These are phyloP conservation scores for Quadroppia sp. DNA, from an alignment of 2,888 invertebrate genomes.

Conservation along the genomic window DNA sequence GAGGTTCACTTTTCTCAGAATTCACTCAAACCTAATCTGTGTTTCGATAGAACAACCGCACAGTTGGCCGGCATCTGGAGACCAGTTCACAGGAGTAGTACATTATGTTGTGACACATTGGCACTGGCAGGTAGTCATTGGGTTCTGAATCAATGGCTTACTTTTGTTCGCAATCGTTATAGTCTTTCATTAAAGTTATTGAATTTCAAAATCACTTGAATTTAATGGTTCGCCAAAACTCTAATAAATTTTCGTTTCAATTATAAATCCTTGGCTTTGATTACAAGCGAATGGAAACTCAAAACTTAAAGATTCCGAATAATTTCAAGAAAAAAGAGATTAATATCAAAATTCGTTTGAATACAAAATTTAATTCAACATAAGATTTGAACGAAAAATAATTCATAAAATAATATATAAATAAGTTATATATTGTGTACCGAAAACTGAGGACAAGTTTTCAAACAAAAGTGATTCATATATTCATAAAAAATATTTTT, in stretches of 20 bases:
- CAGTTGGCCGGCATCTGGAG: constrained; percentile 20
- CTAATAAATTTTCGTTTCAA: constrained; percentile 5
- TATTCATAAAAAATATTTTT: constrained; percentile 1
- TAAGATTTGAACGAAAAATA: not conserved
- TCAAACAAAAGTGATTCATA: too few species aligned
- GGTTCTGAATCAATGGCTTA: constrained; percentile 5
- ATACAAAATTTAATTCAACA: not conserved
- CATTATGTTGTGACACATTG: constrained; percentile 25
- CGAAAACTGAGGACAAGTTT: too few species aligned
- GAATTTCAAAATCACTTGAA: constrained; percentile 24
- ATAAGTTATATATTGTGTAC: too few species aligned
- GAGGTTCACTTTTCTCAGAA: constrained; percentile 21
- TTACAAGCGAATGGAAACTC: not conserved
- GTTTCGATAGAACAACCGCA: not conserved
- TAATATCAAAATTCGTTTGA: not conserved
- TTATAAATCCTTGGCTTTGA: constrained; percentile 14
- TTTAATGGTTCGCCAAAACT: constrained; percentile 23
- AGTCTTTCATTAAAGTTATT: constrained; percentile 19
- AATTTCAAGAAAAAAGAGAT: not conserved
- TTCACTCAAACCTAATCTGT: constrained; percentile 11
- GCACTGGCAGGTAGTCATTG: constrained; percentile 33
- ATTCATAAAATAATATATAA: not conserved
- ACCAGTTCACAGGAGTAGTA: constrained; percentile 27
- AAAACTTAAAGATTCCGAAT: not conserved
- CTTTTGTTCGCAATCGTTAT: constrained; percentile 15